These are phyloP conservation scores for Ophraella communa DNA, from an alignment of 2,888 invertebrate species.

Conservation along the genomic window DNA sequence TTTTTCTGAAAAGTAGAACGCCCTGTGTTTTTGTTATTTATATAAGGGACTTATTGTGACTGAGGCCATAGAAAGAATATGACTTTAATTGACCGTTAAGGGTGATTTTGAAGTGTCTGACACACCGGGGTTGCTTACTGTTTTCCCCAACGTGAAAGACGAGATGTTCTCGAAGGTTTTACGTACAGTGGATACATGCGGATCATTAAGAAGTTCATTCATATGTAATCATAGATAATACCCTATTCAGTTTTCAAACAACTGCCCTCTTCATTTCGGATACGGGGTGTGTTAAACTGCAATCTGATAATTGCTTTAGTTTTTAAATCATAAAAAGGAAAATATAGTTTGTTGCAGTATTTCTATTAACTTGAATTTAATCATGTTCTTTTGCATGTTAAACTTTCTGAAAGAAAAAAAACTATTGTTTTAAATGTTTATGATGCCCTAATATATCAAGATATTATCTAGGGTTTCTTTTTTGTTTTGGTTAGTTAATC, in stretches of 20 bases:
- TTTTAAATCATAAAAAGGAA: no score
- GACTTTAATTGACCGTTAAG: conserved; percentile 55
- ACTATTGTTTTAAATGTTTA: no score
- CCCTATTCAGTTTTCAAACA: background rate
- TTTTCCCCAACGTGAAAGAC: conserved; percentile 40
- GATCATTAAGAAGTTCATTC: conserved; percentile 25
- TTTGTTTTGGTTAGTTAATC: no score
- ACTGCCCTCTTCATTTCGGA: background rate
- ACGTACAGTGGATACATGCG: conserved; percentile 3
- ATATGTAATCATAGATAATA: conserved; percentile 16
- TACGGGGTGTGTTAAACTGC: background rate
- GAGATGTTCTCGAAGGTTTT: conserved; percentile 35
- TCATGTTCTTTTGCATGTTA: no score
- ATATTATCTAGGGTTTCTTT: no score
- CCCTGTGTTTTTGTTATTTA: conserved; percentile 41
- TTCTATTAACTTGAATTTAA: no score
- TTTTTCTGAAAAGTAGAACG: conserved; percentile 40
- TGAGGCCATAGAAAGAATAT: conserved; percentile 52
- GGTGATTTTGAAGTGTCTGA: conserved; percentile 45
- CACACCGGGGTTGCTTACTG: conserved; percentile 41
- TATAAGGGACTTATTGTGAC: conserved; percentile 51
- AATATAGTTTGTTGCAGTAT: no score
- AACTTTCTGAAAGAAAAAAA: no score
- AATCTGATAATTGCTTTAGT: no score
- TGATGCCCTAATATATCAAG: no score